phyloP scores from a whole-genome alignment of 2,113 vertebrate genomes.

The Bujurquina vittata region DNA sequence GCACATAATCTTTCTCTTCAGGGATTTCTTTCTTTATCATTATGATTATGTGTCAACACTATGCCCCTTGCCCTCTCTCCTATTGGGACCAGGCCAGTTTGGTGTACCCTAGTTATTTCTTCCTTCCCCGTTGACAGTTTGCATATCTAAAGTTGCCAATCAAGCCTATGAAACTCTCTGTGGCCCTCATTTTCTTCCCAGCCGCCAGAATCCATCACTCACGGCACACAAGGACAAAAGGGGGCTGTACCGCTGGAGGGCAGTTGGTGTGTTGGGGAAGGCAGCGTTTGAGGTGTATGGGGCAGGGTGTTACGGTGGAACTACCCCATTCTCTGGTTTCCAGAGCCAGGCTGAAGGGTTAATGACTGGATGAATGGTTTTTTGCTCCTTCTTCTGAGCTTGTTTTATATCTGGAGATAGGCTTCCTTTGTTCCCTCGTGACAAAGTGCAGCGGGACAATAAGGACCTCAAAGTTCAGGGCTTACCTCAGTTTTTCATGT shows the following conservation, averaged over 20 bases:
- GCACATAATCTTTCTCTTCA: slow-evolving; percentile 47
- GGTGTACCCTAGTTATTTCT: slow-evolving; percentile 63
- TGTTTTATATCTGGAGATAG: slow-evolving; percentile 68
- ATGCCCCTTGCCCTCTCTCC: slow-evolving; percentile 52
- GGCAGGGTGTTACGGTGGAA: slow-evolving; percentile 70
- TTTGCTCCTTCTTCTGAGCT: slow-evolving; percentile 68
- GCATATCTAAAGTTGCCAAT: slow-evolving; percentile 75
- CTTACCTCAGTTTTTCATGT: slow-evolving; percentile 77
- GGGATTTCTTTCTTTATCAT: slow-evolving; percentile 71
- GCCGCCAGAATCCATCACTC: slow-evolving; percentile 77
- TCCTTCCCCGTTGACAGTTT: slow-evolving; percentile 70
- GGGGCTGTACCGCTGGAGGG: slow-evolving; percentile 63
- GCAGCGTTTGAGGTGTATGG: slow-evolving; percentile 61
- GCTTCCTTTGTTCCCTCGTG: slow-evolving; percentile 64
- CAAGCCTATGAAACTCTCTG: slow-evolving; percentile 61
- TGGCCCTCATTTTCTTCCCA: slow-evolving; percentile 64
- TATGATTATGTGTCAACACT: slow-evolving; percentile 66
- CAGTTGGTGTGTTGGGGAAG: slow-evolving; percentile 50
- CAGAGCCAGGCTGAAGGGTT: slow-evolving; percentile 71
- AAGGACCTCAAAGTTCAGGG: slow-evolving; percentile 65
- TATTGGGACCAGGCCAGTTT: slow-evolving; percentile 52
- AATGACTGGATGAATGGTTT: slow-evolving; percentile 74
- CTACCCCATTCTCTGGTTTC: slow-evolving; percentile 72
- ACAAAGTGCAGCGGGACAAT: slow-evolving; percentile 73
- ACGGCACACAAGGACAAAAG: slow-evolving; percentile 75